Percentiles rank a stretch among this genome's conserved stretches.
Evolutionary conservation across 2,113 vertebrate species (phyloP).

Genomic region (Morone saxatilis): DNA sequence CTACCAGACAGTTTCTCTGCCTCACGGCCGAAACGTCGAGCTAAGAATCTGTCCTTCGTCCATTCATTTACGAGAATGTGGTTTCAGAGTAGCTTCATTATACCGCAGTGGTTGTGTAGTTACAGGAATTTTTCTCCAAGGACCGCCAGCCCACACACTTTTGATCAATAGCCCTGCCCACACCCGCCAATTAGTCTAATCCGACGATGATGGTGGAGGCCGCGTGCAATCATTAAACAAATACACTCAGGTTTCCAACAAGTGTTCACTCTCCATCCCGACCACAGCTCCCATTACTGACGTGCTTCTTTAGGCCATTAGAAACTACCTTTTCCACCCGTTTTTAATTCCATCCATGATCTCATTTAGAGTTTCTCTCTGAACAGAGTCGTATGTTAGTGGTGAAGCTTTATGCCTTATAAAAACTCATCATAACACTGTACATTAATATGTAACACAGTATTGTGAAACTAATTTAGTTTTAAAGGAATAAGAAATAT

Average conservation of each 20-base stretch:
- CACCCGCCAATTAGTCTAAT: conserved; percentile 21
- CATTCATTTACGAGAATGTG: neutral
- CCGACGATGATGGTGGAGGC: neutral
- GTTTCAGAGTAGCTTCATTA: neutral
- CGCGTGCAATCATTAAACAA: conserved; percentile 35
- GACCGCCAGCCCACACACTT: neutral
- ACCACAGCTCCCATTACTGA: neutral
- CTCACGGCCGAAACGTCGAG: neutral
- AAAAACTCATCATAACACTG: no score
- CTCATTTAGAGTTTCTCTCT: neutral
- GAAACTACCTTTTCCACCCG: neutral
- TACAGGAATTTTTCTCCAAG: neutral
- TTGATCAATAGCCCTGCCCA: conserved; percentile 35
- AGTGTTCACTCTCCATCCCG: neutral
- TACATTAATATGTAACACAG: no score
- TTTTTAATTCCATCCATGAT: neutral
- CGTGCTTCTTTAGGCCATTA: neutral
- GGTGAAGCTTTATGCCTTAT: neutral
- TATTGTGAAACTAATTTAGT: no score
- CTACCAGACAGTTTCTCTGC: neutral
- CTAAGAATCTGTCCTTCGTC: neutral
- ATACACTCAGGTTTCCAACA: neutral
- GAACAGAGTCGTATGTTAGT: neutral
- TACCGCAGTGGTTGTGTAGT: neutral
- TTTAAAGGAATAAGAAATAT: neutral